Evolutionary conservation across 2,113 vertebrate species (phyloP), one percentile per base, ranked within the genome.

Genomic region (Cyanistes caeruleus): DNA sequence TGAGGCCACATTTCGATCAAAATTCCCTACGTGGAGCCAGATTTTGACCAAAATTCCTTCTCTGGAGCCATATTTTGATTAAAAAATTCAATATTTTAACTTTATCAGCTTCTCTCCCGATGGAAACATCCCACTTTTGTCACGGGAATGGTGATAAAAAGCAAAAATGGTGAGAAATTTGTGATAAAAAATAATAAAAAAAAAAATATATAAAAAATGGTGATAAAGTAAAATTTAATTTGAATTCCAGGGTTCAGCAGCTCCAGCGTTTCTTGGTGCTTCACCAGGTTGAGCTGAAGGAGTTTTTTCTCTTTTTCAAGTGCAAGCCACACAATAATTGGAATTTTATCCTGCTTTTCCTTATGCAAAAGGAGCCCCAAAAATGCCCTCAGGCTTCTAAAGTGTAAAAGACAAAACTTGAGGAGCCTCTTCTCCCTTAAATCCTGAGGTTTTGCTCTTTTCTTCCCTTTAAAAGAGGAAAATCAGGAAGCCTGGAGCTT

Each of bases 141-240:
- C 21, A 14, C 0, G 0, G 24, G 17, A 22, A 35, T 2, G 19
- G 8, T 3, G 58, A n/a, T 25, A 39, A 39, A 39, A 70, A 37
- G 13, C 5, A 4, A 39, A 39, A 39, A 12, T 39, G 39, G 39
- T 39, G 39, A 39, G 39, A 60, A 12, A 18, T 23, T 37, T 5
- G 39, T 39, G 39, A 39, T 39, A 39, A 39, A 39, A 39, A 12
- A 39, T 39, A 39, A 39, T 10, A 39, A 39, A 39, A 39, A 39
- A 39, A 39, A 39, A 39, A 39, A 39, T 39, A 37, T 37, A 39
- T 39, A 39, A 39, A 39, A 39, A 22, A 35, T 2, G 19, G 8
- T 3, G 58, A 31, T 25, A 31, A 70, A 37, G 13, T 5, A 4
- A 60, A 12, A 18, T 23, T 37, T 5, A 2, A 5, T 27, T 92